Evolutionary conservation across 2,888 invertebrate species (phyloP), one percentile per base, ranked within the genome.

Genomic region (Belgica antarctica): DNA sequence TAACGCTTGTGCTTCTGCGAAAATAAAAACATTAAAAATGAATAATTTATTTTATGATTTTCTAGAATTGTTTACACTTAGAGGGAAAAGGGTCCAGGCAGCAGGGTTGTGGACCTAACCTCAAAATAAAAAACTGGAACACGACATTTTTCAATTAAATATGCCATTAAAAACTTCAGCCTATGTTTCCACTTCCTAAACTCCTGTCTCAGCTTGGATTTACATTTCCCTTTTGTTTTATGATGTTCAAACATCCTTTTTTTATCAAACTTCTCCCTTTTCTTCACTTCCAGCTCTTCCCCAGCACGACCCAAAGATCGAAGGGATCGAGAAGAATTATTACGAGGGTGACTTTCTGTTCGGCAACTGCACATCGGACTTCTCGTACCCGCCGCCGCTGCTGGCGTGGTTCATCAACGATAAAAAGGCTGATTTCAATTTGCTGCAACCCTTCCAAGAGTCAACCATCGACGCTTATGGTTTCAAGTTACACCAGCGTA

Each of bases 391-490:
- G 12, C 62, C 70, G 19, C 36, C 70, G 22, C 31, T 34, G 17
- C 19, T 70, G 12, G 24, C 52, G 12, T 70, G 70, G 70, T 70
- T 52, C 24, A 70, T 70, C 52, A 62, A 70, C 36, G 62, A 70
- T 31, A 31, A 63, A 24, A 70, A 63, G 19, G 61, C 59, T 70
- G 59, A 70, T 19, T 22, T 28, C 3, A 77, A 78, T 19, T 77
- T 79, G 72, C 73, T 80, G 61, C 79, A 80, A 70, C 78, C 78
- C 15, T 77, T 75, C 72, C 76, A 77, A 57, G 80, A 80, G 62
- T 76, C 76, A 41, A 79, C 77, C 63, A 77, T 80, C 47, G 75
- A 77, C 31, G 78, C 78, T 70, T 78, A 80, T 72, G 79, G 78
- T 57, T 80, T 78, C 71, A 76, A 77, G 61, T 74, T 80, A 73